phyloP scores from a whole-genome alignment of 2,113 vertebrate genomes.

The Chroicocephalus ridibundus region DNA sequence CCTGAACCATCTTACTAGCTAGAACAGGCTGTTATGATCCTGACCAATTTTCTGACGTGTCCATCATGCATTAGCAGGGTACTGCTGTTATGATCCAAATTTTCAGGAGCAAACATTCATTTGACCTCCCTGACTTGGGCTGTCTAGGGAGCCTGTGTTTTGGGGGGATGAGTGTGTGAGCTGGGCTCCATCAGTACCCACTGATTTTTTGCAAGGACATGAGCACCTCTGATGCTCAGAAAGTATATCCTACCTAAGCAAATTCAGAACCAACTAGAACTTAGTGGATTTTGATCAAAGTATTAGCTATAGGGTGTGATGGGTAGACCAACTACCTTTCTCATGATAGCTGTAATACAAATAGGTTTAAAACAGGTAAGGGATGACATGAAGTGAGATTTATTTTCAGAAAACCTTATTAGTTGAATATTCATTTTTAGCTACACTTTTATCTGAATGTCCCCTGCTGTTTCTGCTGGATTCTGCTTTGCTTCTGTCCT shows the following conservation, averaged over 20 bases:
- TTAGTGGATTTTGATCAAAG: neutral
- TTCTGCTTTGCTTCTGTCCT: conserved; percentile 31
- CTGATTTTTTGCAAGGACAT: neutral
- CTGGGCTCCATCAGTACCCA: neutral
- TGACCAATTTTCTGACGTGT: neutral
- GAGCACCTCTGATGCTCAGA: neutral
- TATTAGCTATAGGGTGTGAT: neutral
- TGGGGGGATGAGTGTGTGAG: neutral
- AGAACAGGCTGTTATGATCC: neutral
- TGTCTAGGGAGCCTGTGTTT: neutral
- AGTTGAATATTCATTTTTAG: neutral
- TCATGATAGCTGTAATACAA: neutral
- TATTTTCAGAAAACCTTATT: neutral
- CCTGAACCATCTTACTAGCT: neutral
- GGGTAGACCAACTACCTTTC: neutral
- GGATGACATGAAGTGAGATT: neutral
- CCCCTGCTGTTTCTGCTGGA: neutral
- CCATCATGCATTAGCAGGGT: neutral
- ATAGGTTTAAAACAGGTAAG: neutral
- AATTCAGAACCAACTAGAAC: neutral
- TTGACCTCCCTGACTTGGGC: accelerated
- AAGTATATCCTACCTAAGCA: neutral
- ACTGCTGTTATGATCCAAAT: neutral
- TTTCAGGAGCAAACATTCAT: neutral
- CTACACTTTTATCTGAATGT: neutral